phyloP scores from a whole-genome alignment of 2,797 vertebrate genomes.

The Apodemus agrarius region DNA sequence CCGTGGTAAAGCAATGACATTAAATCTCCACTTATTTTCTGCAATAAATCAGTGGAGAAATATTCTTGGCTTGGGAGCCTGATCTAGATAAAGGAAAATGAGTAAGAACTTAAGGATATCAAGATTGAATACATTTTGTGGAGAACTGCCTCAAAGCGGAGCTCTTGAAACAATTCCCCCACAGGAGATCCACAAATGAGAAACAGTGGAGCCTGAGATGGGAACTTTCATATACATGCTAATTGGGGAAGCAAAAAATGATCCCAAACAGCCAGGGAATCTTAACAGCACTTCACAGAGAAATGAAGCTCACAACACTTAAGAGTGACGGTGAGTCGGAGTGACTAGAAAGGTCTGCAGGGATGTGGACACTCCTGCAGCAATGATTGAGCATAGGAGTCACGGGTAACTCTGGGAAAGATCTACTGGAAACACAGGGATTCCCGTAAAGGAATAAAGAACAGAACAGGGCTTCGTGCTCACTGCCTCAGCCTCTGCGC shows the following conservation, averaged over 20 bases:
- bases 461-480: background rate
- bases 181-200: background rate
- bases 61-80: background rate
- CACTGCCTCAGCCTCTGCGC: background rate
- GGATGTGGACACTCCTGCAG: background rate
- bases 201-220: slow-evolving; percentile 5
- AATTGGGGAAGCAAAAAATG: slow-evolving; percentile 20
- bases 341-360: background rate
- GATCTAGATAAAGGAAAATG: background rate
- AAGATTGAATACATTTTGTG: background rate
- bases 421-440: background rate
- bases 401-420: background rate
- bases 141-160: background rate
- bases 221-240: background rate
- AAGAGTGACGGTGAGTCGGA: background rate
- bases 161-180: background rate
- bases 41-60: slow-evolving; percentile 42
- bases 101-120: slow-evolving; percentile 1
- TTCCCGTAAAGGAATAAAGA: background rate
- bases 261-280: background rate
- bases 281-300: background rate
- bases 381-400: background rate
- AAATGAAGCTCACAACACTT: background rate
- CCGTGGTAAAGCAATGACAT: background rate
- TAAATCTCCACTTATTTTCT: background rate